These are phyloP conservation scores for Aelia acuminata DNA, from an alignment of 2,888 invertebrate species.

Conservation along the genomic window DNA sequence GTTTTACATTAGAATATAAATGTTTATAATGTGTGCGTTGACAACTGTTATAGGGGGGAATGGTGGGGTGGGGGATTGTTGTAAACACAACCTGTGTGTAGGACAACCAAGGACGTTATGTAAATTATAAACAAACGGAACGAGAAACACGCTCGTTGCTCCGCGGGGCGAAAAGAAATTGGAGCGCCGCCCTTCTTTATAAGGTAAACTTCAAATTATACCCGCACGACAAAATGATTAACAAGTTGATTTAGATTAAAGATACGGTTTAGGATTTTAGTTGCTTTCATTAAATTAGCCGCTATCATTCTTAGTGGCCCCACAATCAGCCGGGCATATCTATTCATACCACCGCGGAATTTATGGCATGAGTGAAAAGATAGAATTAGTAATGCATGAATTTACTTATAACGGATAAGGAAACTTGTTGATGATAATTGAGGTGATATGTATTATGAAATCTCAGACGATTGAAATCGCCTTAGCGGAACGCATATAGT, in stretches of 20 bases:
- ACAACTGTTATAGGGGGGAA: not conserved
- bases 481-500: not conserved
- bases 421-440: constrained; percentile 23
- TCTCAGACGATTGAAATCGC: not conserved
- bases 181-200: constrained; percentile 14
- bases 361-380: constrained; percentile 46
- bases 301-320: not conserved
- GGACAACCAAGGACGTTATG: constrained; percentile 30
- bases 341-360: not conserved
- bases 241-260: constrained; percentile 34
- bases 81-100: constrained; percentile 26
- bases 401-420: constrained; percentile 38
- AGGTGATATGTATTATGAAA: constrained; percentile 6
- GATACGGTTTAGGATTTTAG: constrained; percentile 39
- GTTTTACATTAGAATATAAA: not conserved
- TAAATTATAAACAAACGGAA: constrained; percentile 31
- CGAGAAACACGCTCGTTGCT: not conserved
- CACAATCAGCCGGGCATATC: not conserved
- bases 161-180: not conserved
- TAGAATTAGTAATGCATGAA: constrained; percentile 27
- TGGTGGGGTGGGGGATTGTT: not conserved
- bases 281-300: constrained; percentile 33
- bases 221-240: constrained; percentile 46
- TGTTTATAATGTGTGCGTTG: constrained; percentile 46
- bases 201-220: constrained; percentile 47